Evolutionary conservation across 2,797 vertebrate species (phyloP).

Genomic region (Uromys caudimaculatus): DNA sequence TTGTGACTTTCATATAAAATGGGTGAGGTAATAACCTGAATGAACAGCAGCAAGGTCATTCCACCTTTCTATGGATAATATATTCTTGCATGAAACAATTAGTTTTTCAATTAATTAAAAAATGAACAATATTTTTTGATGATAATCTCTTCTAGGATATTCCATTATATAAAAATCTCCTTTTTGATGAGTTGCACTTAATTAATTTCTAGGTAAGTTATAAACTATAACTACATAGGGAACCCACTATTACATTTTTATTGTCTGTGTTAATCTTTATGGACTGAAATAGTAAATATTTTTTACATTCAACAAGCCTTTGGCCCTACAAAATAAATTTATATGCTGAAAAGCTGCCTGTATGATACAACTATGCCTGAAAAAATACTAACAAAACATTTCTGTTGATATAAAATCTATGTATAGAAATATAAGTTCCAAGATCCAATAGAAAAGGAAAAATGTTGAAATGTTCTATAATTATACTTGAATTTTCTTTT

Average conservation of each 20-base stretch:
- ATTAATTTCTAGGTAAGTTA: background rate
- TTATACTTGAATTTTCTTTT: background rate
- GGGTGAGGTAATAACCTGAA: background rate
- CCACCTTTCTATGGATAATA: conserved; percentile 11
- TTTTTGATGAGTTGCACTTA: background rate
- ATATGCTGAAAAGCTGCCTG: background rate
- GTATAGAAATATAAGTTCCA: conserved; percentile 45
- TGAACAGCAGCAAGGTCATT: background rate
- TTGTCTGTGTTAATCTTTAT: conserved; percentile 17
- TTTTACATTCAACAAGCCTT: background rate
- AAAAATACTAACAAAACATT: conserved; percentile 53
- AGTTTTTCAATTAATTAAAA: conserved; percentile 28
- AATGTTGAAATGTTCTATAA: conserved; percentile 14
- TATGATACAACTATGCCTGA: background rate
- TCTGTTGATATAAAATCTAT: conserved; percentile 47
- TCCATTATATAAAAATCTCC: background rate
- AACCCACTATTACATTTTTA: background rate
- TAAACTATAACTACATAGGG: background rate
- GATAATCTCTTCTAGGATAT: background rate
- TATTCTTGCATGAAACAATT: background rate
- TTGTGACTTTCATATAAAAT: background rate
- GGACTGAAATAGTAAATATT: background rate
- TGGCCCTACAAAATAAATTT: conserved; percentile 7
- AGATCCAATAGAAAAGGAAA: background rate
- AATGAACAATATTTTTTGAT: background rate